Evolutionary conservation across 2,888 invertebrate species (phyloP).

Genomic region (Agrochola circellaris): DNA sequence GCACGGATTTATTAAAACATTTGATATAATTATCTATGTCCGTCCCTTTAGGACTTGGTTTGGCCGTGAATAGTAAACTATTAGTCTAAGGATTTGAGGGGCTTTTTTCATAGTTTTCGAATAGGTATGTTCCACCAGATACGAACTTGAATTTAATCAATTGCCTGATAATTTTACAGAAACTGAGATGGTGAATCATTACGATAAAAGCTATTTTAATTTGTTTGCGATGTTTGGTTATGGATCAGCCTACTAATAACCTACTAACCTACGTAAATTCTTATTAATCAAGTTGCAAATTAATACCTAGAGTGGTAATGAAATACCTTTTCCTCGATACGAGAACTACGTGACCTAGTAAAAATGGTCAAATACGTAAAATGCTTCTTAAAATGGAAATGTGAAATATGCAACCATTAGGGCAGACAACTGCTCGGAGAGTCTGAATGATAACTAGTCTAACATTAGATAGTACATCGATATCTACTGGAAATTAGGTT

Average conservation of each 20-base stretch:
- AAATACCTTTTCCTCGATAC: background rate
- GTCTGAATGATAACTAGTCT: constrained; percentile 13
- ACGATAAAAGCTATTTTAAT: background rate
- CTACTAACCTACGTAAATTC: background rate
- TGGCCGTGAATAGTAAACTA: background rate
- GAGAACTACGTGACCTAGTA: background rate
- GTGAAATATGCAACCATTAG: background rate
- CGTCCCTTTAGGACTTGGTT: background rate
- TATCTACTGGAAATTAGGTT: constrained; percentile 39
- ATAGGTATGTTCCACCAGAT: background rate
- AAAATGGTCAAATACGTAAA: constrained; percentile 1
- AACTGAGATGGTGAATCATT: background rate
- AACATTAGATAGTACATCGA: constrained; percentile 19
- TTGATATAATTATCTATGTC: background rate
- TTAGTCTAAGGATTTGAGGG: background rate
- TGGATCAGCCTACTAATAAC: background rate
- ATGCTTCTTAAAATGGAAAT: constrained; percentile 13
- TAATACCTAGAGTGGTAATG: background rate
- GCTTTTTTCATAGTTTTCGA: background rate
- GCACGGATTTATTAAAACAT: background rate
- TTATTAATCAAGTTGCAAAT: background rate
- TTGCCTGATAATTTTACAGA: background rate
- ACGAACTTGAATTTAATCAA: background rate
- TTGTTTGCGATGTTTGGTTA: background rate
- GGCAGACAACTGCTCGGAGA: background rate